Evolutionary conservation across 2,888 invertebrate genomes (phyloP).

Genomic region (Chrysolina haemoptera): DNA sequence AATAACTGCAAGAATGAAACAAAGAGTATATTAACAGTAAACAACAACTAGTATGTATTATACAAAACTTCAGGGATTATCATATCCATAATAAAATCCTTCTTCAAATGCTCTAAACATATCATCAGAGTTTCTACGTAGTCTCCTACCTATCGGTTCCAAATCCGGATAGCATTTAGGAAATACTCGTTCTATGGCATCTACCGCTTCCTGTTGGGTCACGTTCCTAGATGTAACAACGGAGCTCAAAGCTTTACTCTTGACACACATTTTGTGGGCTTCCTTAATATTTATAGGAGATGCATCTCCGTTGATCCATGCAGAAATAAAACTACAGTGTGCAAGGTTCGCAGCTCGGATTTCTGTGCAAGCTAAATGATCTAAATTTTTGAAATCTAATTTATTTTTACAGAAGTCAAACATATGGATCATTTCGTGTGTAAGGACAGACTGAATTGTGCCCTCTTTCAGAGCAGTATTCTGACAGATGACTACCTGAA

Average conservation of each 20-base stretch:
- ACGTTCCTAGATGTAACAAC: constrained; percentile 87
- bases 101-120: constrained; percentile 84
- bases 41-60: background rate
- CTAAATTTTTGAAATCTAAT: constrained; percentile 89
- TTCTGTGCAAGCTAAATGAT: constrained; percentile 96
- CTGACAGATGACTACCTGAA: constrained; percentile 92
- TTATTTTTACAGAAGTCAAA: constrained; percentile 94
- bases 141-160: constrained; percentile 89
- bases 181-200: constrained; percentile 90
- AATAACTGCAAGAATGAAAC: background rate
- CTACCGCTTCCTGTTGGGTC: constrained; percentile 78
- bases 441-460: constrained; percentile 84
- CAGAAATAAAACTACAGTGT: constrained; percentile 91
- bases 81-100: constrained; percentile 85
- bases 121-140: constrained; percentile 81
- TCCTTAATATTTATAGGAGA: constrained; percentile 80
- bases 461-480: constrained; percentile 82
- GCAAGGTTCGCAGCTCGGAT: constrained; percentile 94
- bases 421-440: constrained; percentile 97
- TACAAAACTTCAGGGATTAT: constrained; percentile 53
- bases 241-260: constrained; percentile 88
- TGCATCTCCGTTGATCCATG: constrained; percentile 84
- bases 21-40: background rate
- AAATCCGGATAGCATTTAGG: constrained; percentile 91
- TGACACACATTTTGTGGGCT: constrained; percentile 91